Evolutionary conservation across 2,888 invertebrate genomes (phyloP).

Genomic region (Bembecia ichneumoniformis): DNA sequence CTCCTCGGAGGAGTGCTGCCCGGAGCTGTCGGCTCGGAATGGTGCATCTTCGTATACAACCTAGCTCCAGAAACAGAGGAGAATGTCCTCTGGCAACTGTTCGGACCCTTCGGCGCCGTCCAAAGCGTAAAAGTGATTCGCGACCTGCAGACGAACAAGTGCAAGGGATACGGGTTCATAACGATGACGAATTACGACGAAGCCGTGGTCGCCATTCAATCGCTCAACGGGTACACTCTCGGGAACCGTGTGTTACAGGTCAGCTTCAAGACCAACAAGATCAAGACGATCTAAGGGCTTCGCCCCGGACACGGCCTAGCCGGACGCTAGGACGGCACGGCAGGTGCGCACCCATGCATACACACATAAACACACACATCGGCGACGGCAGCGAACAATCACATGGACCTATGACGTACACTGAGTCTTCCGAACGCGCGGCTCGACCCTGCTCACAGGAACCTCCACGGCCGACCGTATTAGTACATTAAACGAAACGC

Average conservation of each 20-base stretch:
- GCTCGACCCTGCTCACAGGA: slow-evolving; percentile 6
- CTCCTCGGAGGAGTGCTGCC: slow-evolving; percentile 84
- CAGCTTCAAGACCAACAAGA: slow-evolving; percentile 91
- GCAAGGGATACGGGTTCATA: slow-evolving; percentile 95
- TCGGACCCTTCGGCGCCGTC: slow-evolving; percentile 95
- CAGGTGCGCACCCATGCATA: slow-evolving; percentile 69
- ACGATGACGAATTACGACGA: slow-evolving; percentile 97
- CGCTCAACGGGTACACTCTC: slow-evolving; percentile 91
- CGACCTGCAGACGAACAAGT: slow-evolving; percentile 92
- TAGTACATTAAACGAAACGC: slow-evolving; percentile 30
- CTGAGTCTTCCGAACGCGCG: slow-evolving; percentile 26
- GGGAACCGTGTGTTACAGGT: slow-evolving; percentile 93
- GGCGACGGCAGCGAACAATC: slow-evolving; percentile 1
- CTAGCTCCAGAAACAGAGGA: slow-evolving; percentile 96
- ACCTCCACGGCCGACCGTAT: slow-evolving; percentile 21
- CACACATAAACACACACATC: slow-evolving; percentile 14
- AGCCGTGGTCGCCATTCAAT: slow-evolving; percentile 91
- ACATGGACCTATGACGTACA: slow-evolving; percentile 21
- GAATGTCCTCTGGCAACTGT: slow-evolving; percentile 95
- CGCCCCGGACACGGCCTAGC: slow-evolving; percentile 48
- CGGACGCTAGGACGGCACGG: slow-evolving; percentile 68
- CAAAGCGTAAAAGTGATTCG: slow-evolving; percentile 94
- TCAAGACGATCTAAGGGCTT: slow-evolving; percentile 77
- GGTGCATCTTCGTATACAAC: slow-evolving; percentile 97
- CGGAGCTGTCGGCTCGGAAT: slow-evolving; percentile 81